These are phyloP conservation scores for Sinosuthora webbiana DNA, from an alignment of 2,113 vertebrate species.

Conservation along the genomic window DNA sequence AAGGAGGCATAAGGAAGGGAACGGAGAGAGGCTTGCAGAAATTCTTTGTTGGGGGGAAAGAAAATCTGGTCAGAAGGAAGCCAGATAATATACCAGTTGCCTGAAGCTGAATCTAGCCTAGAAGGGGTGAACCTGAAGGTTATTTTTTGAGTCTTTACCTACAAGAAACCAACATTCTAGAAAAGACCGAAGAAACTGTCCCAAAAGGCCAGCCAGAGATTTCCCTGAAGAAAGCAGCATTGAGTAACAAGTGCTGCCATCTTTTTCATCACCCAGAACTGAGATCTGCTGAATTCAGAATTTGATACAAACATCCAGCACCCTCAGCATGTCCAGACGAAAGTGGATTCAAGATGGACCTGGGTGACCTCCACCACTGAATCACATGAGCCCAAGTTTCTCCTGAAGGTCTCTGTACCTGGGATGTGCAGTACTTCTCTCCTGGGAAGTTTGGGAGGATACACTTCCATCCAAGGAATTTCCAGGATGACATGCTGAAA, in stretches of 20 bases:
- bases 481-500: constrained; percentile 88
- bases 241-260: neutral
- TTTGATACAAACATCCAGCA: neutral
- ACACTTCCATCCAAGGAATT: constrained; percentile 92
- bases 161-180: neutral
- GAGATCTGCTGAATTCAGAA: neutral
- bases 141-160: neutral
- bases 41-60: neutral
- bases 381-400: neutral
- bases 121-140: neutral
- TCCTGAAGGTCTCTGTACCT: constrained; percentile 75
- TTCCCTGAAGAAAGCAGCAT: neutral
- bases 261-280: neutral
- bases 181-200: neutral
- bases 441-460: constrained; percentile 82
- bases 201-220: neutral
- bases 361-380: neutral
- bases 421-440: constrained; percentile 83
- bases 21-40: neutral
- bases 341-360: neutral
- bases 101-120: neutral
- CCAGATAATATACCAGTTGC: neutral
- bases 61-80: neutral
- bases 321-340: neutral
- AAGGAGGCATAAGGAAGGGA: neutral